Base-by-base conservation (phyloP, 1,140 invertebrate genomes). In the Drosophila serrata region DNA sequence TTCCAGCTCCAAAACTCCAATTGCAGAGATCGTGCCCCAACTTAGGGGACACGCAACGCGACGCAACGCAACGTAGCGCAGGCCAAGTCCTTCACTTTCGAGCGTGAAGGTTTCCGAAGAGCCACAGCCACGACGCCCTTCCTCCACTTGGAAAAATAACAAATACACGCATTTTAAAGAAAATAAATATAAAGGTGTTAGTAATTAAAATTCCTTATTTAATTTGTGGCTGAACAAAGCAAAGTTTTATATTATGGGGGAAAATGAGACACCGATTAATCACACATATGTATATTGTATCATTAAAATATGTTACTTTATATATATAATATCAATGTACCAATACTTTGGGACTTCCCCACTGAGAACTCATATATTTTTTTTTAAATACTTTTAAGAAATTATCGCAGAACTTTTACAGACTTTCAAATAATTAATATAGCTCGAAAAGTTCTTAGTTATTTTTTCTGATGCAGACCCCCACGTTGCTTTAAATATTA, bases 51-150 rank as follows among this genome's bases (percentile, higher is more conserved):
- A 65, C 65, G 82, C 81, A 68, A 84, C 75, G 67, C 65, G 35
- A 64, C 65, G 82, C 80, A 68, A 84, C 67, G 60, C 62, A 62
- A n/a, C n/a, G n/a, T n/a, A 73, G 60, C 67, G 60, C 62, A 62
- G 46, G 51, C 53, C 61, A 80, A 90, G 85, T 88, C 84, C 84
- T 88, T 88, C 84, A 88, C 77, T 90, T 88, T 90, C 78, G 63
- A 90, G 81, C 85, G 65, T 90, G 84, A 88, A 88, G 85, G 85
- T 81, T 90, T 88, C 53, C 73, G 58, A 74, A 63, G 60, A 56
- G 35, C 49, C 29, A 37, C 43, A 45, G 24, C 56, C 29, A 53
- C 48, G 31, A n/a, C 35, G 75, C 63, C 78, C 49, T 51, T 53
- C 49, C 29, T 53, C n/a, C 65, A 69, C 65, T 55, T n/a, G 9